Percentiles rank a stretch among this genome's conserved stretches.
phyloP scores from a whole-genome alignment of 2,888 invertebrate genomes.

The Drosophila emarginata region DNA sequence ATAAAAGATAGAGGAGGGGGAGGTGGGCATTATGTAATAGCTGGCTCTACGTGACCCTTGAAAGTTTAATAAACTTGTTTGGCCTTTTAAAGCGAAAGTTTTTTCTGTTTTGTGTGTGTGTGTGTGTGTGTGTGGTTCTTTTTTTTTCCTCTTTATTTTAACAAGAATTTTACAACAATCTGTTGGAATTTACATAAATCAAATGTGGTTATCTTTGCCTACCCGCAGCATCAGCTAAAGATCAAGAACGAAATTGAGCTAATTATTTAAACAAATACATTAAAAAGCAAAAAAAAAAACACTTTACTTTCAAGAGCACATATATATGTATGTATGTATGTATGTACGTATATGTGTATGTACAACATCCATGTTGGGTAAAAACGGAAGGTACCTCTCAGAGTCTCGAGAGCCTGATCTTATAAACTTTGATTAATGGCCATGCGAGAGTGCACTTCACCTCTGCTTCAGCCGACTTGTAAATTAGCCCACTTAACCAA shows the following conservation, averaged over 20 bases:
- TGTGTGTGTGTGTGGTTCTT: not conserved
- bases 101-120: not conserved
- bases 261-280: conserved; percentile 47
- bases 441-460: conserved; percentile 45
- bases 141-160: not conserved
- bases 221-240: not conserved
- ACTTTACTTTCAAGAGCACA: conserved; percentile 27
- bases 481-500: conserved; percentile 61
- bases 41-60: conserved; percentile 32
- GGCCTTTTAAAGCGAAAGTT: conserved; percentile 49
- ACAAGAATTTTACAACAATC: conserved; percentile 45
- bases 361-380: conserved; percentile 15
- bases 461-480: conserved; percentile 31
- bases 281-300: conserved; percentile 11
- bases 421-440: conserved; percentile 40
- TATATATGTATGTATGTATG: no score
- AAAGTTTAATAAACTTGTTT: conserved; percentile 47
- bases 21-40: conserved; percentile 60
- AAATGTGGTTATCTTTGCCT: conserved; percentile 6
- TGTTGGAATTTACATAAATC: conserved; percentile 25
- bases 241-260: conserved; percentile 37
- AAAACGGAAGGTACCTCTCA: conserved; percentile 54
- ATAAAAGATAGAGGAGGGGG: not conserved
- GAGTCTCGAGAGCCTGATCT: conserved; percentile 41
- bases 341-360: no score